Conservation (phyloP, 2,113 vertebrate species). For the Scomber japonicus region DNA sequence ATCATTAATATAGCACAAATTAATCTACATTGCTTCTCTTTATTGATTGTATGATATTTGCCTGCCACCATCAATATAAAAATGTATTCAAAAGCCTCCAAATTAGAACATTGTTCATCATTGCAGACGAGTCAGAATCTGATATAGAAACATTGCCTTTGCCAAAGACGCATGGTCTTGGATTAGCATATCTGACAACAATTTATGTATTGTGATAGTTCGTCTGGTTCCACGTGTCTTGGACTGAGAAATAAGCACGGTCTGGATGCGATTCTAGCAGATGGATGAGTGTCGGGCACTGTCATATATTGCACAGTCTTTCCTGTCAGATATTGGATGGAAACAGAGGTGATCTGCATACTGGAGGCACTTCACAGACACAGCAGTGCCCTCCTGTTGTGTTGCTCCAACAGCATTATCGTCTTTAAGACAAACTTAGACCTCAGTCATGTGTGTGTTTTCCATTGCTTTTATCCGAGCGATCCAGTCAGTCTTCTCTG, state of each 20-base stretch:
- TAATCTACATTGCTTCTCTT: constrained; percentile 9
- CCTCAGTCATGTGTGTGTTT: constrained; percentile 43
- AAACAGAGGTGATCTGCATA: not conserved
- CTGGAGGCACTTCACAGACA: constrained; percentile 48
- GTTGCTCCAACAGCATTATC: constrained; percentile 44
- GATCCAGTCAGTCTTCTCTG: constrained; percentile 18
- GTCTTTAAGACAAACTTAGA: constrained; percentile 3
- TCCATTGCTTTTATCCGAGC: constrained; percentile 47
- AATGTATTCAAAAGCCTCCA: constrained; percentile 1
- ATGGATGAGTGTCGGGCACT: constrained; percentile 25
- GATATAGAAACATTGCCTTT: not conserved
- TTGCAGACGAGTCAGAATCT: not conserved
- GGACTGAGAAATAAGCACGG: constrained; percentile 25
- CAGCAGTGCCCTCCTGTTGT: not conserved
- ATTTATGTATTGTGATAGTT: constrained; percentile 22
- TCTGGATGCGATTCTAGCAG: constrained; percentile 18
- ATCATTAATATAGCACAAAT: not conserved
- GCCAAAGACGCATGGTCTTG: not conserved
- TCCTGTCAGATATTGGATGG: constrained; percentile 43
- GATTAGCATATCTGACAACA: constrained; percentile 25
- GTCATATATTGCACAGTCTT: constrained; percentile 8
- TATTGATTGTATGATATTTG: constrained; percentile 19
- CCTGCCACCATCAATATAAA: constrained; percentile 8
- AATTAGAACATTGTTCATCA: constrained; percentile 2
- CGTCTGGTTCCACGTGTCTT: constrained; percentile 21